phyloP scores from a whole-genome alignment of 2,888 invertebrate genomes.

The Syrphus vitripennis region DNA sequence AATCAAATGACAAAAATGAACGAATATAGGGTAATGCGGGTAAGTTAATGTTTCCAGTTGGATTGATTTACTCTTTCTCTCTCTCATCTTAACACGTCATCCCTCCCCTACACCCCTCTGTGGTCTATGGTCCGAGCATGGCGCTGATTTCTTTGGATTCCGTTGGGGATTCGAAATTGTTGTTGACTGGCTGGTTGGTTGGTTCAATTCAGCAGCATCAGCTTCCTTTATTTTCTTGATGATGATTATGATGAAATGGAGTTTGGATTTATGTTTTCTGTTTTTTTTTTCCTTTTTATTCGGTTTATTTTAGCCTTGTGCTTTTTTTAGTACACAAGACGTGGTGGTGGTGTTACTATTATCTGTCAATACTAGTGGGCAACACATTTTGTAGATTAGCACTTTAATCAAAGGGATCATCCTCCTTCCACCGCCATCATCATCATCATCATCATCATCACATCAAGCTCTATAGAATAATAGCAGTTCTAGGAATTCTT shows the following conservation, averaged over 20 bases:
- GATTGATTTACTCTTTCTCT: neutral
- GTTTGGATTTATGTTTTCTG: neutral
- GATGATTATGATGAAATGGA: neutral
- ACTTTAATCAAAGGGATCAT: constrained; percentile 56
- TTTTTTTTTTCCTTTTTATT: too few species aligned
- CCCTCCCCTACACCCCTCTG: too few species aligned
- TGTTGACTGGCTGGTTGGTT: too few species aligned
- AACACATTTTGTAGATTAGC: constrained; percentile 59
- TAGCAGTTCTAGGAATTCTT: neutral
- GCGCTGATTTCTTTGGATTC: neutral
- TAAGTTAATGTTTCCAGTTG: constrained; percentile 43
- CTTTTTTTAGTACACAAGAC: neutral
- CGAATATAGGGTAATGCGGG: constrained; percentile 5
- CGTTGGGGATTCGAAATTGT: neutral
- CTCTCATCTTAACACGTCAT: neutral
- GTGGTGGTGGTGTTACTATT: constrained; percentile 6
- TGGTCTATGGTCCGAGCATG: neutral
- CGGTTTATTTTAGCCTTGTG: neutral
- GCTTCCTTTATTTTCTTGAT: neutral
- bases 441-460: neutral
- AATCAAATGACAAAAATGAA: constrained; percentile 53
- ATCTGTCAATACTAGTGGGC: constrained; percentile 48
- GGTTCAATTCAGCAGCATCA: neutral
- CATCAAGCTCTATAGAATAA: neutral
- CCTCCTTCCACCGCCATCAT: neutral